A percentile compares a stretch with the other conserved stretches of the same genome.
Conservation (phyloP, 2,113 vertebrate species). For the Hippocampus barbouri region DNA sequence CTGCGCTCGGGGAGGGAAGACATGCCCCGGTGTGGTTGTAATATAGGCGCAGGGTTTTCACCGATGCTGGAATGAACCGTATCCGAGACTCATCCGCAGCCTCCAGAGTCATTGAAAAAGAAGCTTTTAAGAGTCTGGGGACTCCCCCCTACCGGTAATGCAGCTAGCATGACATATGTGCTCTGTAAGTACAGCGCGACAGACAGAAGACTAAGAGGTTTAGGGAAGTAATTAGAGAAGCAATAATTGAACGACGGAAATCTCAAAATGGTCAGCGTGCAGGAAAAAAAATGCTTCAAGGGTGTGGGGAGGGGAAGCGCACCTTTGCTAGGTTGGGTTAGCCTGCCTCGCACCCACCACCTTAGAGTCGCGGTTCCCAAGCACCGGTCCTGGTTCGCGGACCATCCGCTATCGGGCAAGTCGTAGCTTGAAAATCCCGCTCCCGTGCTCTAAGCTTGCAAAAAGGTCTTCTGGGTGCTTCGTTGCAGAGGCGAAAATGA, state of each 20-base stretch:
- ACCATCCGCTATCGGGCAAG: too few species aligned
- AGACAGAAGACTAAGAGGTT: constrained; percentile 34
- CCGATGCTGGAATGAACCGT: neutral
- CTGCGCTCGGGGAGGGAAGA: neutral
- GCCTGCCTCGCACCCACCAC: too few species aligned
- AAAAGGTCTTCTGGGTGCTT: too few species aligned
- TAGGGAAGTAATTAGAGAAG: constrained; percentile 45
- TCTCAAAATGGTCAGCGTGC: constrained; percentile 24
- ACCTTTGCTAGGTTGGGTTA: neutral
- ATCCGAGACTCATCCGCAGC: neutral
- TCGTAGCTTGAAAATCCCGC: too few species aligned
- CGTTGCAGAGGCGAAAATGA: too few species aligned
- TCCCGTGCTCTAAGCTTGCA: too few species aligned
- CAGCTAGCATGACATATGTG: constrained; percentile 15
- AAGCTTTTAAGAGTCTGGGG: constrained; percentile 18
- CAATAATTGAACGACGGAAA: constrained; percentile 30
- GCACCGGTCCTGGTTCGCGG: neutral
- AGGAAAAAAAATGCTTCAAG: constrained; percentile 37
- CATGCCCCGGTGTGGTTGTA: neutral
- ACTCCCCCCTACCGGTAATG: constrained; percentile 14
- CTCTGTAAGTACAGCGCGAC: constrained; percentile 5
- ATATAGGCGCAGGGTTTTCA: neutral
- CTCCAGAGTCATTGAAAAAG: constrained; percentile 6
- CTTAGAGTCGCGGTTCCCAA: too few species aligned
- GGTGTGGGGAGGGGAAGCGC: constrained; percentile 9